phyloP scores from a whole-genome alignment of 1,140 invertebrate species.

The Acyrthosiphon pisum region DNA sequence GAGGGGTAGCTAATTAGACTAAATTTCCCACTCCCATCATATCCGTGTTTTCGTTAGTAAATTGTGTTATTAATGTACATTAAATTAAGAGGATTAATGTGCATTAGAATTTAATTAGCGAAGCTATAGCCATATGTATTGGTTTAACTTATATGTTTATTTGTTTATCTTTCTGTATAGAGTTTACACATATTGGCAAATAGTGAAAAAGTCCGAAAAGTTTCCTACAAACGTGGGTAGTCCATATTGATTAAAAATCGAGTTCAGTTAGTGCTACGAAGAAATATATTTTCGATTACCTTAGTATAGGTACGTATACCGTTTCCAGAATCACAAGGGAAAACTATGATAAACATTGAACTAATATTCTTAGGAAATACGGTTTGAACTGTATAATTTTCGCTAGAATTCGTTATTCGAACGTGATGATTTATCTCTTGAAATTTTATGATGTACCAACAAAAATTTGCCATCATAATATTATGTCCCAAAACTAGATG shows the following conservation, averaged over 20 bases:
- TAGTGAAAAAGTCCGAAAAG: not conserved
- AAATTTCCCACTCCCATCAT: not conserved
- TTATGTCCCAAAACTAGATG: not conserved
- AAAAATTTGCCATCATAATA: not conserved
- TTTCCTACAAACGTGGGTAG: not conserved
- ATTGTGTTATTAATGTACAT: constrained; percentile 1
- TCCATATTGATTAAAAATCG: not conserved
- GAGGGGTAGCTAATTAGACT: not conserved
- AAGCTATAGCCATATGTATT: not conserved
- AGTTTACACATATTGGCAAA: not conserved
- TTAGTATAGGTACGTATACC: not conserved
- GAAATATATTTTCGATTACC: not conserved
- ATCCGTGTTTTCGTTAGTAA: not conserved
- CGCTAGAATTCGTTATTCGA: too few relatives aligned
- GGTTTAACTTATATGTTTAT: not conserved
- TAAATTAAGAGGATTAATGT: not conserved
- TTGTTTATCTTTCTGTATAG: not conserved
- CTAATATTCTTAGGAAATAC: not conserved
- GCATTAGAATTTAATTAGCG: not conserved
- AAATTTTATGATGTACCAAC: not conserved
- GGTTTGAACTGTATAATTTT: not conserved
- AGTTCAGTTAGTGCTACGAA: not conserved
- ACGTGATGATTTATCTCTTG: not conserved
- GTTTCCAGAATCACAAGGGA: not conserved
- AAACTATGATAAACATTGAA: not conserved